phyloP scores from a whole-genome alignment of 1,140 invertebrate species.

The Musca domestica region DNA sequence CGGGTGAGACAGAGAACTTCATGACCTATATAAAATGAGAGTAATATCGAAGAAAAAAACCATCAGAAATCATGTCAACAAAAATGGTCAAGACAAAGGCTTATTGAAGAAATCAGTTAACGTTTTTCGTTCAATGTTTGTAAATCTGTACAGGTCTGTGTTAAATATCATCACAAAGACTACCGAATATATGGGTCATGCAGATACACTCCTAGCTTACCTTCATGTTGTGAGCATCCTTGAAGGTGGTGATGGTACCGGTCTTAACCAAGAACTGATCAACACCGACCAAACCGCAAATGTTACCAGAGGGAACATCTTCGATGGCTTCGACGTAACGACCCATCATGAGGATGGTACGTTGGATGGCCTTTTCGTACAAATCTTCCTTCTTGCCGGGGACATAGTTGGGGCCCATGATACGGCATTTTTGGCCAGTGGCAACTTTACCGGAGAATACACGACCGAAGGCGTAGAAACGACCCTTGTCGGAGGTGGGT shows the following conservation, averaged over 20 bases:
- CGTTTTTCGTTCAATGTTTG: constrained; percentile 20
- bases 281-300: constrained; percentile 99
- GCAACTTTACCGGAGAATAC: constrained; percentile 95
- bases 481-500: constrained; percentile 98
- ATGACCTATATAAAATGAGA: constrained; percentile 65
- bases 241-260: constrained; percentile 98
- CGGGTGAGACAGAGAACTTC: constrained; percentile 99
- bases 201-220: constrained; percentile 34
- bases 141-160: constrained; percentile 34
- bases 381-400: constrained; percentile 99
- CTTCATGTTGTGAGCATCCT: constrained; percentile 99
- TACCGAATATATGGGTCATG: too few relatives aligned
- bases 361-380: constrained; percentile 98
- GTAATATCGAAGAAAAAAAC: background rate
- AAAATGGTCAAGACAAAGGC: background rate
- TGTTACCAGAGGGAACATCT: constrained; percentile 99
- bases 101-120: constrained; percentile 15
- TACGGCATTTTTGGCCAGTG: constrained; percentile 94
- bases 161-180: constrained; percentile 27
- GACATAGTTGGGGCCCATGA: constrained; percentile 97
- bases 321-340: constrained; percentile 99
- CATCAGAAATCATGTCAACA: background rate
- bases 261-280: constrained; percentile 99
- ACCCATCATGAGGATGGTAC: constrained; percentile 99
- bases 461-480: constrained; percentile 99